phyloP scores from a whole-genome alignment of 2,797 vertebrate genomes.

The Aselliscus stoliczkanus region DNA sequence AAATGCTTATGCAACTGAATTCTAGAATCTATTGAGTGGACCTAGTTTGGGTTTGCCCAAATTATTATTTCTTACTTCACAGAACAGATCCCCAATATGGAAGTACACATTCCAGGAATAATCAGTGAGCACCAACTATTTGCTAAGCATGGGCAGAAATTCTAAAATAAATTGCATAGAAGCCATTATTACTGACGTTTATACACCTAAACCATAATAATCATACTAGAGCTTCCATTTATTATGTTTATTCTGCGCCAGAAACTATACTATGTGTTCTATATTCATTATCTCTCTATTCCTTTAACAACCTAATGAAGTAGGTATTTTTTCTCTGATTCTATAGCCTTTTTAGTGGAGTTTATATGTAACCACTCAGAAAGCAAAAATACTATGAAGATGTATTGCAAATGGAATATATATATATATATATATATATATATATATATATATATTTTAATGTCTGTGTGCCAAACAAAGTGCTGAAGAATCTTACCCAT shows the following conservation, averaged over 20 bases:
- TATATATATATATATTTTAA: not conserved
- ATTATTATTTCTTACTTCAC: not conserved
- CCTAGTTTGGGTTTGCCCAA: not conserved
- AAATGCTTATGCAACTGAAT: not conserved
- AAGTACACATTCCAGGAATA: not conserved
- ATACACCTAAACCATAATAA: not conserved
- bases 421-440: not conserved
- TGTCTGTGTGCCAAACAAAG: not conserved
- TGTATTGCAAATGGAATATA: not conserved
- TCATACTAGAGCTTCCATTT: not conserved
- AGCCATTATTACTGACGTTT: not conserved
- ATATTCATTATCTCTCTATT: not conserved
- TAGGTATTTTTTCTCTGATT: slow-evolving; percentile 6
- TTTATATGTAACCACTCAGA: not conserved
- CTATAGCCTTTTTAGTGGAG: not conserved
- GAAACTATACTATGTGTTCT: not conserved
- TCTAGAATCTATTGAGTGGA: not conserved
- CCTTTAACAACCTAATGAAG: not conserved
- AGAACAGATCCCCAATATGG: not conserved
- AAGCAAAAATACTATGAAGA: not conserved
- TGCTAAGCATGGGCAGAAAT: not conserved
- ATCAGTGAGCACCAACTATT: not conserved
- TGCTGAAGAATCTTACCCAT: not conserved
- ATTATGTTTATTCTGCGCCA: not conserved
- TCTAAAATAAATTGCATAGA: not conserved